phyloP scores from a whole-genome alignment of 2,113 vertebrate genomes.

The Prolemur simus region DNA sequence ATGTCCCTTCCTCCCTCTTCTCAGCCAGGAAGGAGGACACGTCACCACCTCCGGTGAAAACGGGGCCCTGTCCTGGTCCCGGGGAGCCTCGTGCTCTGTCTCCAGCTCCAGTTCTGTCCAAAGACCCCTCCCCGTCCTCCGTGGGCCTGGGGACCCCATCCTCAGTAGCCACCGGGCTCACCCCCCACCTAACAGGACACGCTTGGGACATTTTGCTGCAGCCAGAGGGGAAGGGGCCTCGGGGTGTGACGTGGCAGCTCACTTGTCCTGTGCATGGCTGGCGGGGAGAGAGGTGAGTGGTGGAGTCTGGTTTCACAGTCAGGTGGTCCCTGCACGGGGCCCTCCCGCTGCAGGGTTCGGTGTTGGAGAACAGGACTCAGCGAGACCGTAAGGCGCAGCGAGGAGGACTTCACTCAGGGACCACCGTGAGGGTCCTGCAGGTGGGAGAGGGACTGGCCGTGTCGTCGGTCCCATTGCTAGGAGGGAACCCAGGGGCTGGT shows the following conservation, averaged over 20 bases:
- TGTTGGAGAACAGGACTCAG: no score
- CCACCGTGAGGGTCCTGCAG: neutral
- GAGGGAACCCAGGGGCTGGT: neutral
- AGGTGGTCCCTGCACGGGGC: no score
- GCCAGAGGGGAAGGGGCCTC: constrained; percentile 75
- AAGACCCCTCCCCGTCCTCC: neutral
- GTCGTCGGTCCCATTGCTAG: accelerated
- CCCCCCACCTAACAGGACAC: neutral
- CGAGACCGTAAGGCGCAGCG: neutral
- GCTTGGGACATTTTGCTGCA: constrained; percentile 72
- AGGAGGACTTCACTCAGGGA: neutral
- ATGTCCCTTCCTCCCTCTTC: constrained; percentile 16
- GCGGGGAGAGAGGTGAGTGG: constrained; percentile 54
- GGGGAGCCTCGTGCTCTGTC: neutral
- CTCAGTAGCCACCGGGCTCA: neutral
- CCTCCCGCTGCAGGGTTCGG: neutral
- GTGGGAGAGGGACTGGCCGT: neutral
- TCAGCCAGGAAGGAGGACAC: neutral
- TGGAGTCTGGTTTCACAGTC: accelerated
- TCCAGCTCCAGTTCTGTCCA: neutral
- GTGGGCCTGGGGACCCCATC: neutral
- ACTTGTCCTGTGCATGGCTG: constrained; percentile 73
- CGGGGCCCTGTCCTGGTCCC: accelerated
- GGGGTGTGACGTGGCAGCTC: constrained; percentile 42
- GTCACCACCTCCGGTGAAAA: neutral